Evolutionary conservation across 2,113 vertebrate species (phyloP).

Genomic region (Epinephelus lanceolatus): DNA sequence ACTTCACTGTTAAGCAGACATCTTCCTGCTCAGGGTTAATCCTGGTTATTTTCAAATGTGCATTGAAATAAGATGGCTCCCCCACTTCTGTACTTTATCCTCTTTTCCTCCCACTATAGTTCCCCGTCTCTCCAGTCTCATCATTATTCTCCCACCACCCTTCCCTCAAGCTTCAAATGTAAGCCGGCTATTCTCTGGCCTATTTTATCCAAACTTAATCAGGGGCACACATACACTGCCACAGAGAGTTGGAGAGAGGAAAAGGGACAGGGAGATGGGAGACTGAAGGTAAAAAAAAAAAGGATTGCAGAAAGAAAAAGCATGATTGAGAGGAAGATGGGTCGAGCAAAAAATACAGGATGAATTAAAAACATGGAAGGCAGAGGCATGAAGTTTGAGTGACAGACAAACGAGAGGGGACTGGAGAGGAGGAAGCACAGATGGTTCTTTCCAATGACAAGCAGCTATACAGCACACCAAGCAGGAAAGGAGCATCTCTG

Average conservation of each 20-base stretch:
- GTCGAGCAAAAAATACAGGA: slow-evolving; percentile 25
- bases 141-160: slow-evolving; percentile 49
- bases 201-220: slow-evolving; percentile 61
- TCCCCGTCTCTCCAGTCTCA: slow-evolving; percentile 33
- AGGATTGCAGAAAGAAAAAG: not conserved
- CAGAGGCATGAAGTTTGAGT: slow-evolving; percentile 12
- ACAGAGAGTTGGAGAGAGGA: not conserved
- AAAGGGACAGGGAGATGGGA: slow-evolving; percentile 3
- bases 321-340: slow-evolving; percentile 3
- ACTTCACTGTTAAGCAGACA: not conserved
- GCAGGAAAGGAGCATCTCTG: no score
- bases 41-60: slow-evolving; percentile 1
- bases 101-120: slow-evolving; percentile 14
- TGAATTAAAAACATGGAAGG: slow-evolving; percentile 1
- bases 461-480: no score
- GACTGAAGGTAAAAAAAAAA: slow-evolving; percentile 13
- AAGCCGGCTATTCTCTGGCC: slow-evolving; percentile 50
- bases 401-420: not conserved
- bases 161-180: slow-evolving; percentile 37
- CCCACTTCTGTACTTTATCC: slow-evolving; percentile 14
- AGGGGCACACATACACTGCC: slow-evolving; percentile 30
- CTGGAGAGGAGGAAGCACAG: no score
- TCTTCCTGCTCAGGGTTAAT: slow-evolving; percentile 1
- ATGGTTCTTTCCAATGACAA: slow-evolving; percentile 22
- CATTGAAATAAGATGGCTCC: slow-evolving; percentile 17